Percentiles rank a stretch among this genome's conserved stretches.
Evolutionary conservation across 2,797 vertebrate genomes (phyloP).

Genomic region (Alosa sapidissima): DNA sequence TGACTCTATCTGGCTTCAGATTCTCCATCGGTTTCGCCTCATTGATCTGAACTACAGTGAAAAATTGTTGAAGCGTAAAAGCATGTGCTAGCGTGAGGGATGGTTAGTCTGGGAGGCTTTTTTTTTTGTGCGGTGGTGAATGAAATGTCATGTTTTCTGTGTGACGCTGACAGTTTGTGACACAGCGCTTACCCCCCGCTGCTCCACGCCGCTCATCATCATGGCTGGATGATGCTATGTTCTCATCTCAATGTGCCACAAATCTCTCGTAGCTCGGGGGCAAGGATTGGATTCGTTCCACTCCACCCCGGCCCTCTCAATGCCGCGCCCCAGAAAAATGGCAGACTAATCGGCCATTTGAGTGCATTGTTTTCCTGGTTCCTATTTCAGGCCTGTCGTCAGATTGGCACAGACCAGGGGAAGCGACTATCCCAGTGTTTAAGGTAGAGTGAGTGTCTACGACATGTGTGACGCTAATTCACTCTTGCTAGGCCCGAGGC

Average conservation of each 20-base stretch:
- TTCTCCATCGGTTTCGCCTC: background rate
- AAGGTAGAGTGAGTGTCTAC: background rate
- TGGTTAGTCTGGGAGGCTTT: background rate
- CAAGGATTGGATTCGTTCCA: conserved; percentile 29
- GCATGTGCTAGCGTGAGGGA: background rate
- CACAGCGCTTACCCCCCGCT: conserved; percentile 15
- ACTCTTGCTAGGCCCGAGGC: background rate
- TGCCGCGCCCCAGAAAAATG: background rate
- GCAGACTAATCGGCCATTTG: conserved; percentile 20
- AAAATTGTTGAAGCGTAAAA: background rate
- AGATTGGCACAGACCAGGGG: background rate
- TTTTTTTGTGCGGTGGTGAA: background rate
- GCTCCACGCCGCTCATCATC: background rate
- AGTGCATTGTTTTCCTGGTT: background rate
- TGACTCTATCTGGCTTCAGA: background rate
- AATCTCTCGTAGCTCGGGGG: conserved; percentile 25
- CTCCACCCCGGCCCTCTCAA: conserved; percentile 19
- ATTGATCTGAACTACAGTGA: background rate
- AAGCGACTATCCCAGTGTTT: background rate
- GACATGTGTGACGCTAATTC: background rate
- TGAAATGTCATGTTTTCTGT: conserved; percentile 1
- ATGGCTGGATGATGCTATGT: background rate
- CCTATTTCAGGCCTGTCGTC: background rate
- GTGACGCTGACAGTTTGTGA: conserved; percentile 12
- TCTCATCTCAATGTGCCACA: conserved; percentile 31